phyloP scores from a whole-genome alignment of 2,113 vertebrate genomes.

The Gavia stellata region DNA sequence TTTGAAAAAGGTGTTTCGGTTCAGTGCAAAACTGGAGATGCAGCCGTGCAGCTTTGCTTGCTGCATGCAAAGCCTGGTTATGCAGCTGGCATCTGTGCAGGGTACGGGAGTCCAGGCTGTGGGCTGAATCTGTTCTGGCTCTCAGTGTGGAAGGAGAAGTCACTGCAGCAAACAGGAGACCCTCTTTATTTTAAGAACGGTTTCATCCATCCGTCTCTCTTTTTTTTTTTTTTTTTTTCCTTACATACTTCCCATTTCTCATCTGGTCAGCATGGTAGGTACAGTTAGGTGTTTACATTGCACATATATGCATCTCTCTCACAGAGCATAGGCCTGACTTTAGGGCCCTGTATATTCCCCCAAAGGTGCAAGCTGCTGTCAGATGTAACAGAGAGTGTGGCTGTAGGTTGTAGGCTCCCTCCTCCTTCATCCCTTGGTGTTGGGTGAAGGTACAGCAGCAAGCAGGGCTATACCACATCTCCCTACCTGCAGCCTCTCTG shows the following conservation, averaged over 20 bases:
- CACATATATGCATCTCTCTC: neutral
- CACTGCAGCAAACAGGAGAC: neutral
- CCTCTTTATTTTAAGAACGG: neutral
- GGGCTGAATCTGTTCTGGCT: neutral
- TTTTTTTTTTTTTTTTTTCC: neutral
- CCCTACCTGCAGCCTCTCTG: neutral
- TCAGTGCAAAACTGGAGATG: neutral
- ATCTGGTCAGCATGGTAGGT: neutral
- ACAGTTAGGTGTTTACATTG: neutral
- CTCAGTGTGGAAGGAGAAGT: neutral
- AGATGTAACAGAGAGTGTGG: accelerated
- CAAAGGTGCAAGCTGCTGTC: neutral
- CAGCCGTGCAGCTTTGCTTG: neutral
- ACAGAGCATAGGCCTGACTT: neutral
- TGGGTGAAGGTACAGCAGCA: neutral
- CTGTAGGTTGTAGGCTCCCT: neutral
- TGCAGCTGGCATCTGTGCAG: neutral
- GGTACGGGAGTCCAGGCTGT: neutral
- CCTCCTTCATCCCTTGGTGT: neutral
- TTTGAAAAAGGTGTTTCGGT: neutral
- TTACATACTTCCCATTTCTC: neutral
- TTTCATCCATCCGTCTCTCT: neutral
- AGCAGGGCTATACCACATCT: neutral
- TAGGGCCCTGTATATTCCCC: neutral
- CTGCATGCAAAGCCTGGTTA: accelerated